Base-by-base conservation (phyloP, 2,888 invertebrate species). In the Leucania comma region DNA sequence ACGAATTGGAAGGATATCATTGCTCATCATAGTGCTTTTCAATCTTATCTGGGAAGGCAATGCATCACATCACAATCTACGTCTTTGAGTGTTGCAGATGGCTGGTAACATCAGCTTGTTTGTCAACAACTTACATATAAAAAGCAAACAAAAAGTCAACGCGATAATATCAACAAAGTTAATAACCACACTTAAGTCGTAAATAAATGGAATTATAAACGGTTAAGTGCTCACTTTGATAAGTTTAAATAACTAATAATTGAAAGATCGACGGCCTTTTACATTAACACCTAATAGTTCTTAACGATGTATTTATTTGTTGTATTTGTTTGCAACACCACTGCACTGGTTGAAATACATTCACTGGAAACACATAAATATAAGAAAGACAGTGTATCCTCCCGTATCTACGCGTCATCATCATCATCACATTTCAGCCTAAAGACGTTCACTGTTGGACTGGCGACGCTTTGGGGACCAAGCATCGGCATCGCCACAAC, bases 201-300 rank as follows among this genome's bases (percentile, higher is more conserved):
- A 60, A 17, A 2, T 59, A 22, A 75, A 54, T 54, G 53, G 68
- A 71, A 35, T 46, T 53, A 46, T 75, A 75, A 75, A 54, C 53
- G 68, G 22, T n/a, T 24, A 35, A 69, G 32, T 57, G 77, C 20
- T 35, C 57, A 26, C 24, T 56, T 26, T 76, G 69, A 48, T 42
- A 50, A 32, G 32, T 75, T 75, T 2, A 50, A 72, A 68, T 75
- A 32, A 50, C 26, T n/a, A 46, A 53, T 53, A 5, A 46, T 46
- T 65, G 70, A 53, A 46, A 20, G 26, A 53, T 66, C 14, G 53
- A 53, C 14, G 14, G 42, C 51, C 6, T 46, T 68, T 60, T 32
- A 35, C 20, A 29, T 24, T 26, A 74, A 65, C 32, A 46, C 51
- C 14, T 65, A 35, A 51, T 14, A 42, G 12, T 42, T 17, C 17